phyloP scores from a whole-genome alignment of 1,140 invertebrate species.

The Drosophila nikananu region DNA sequence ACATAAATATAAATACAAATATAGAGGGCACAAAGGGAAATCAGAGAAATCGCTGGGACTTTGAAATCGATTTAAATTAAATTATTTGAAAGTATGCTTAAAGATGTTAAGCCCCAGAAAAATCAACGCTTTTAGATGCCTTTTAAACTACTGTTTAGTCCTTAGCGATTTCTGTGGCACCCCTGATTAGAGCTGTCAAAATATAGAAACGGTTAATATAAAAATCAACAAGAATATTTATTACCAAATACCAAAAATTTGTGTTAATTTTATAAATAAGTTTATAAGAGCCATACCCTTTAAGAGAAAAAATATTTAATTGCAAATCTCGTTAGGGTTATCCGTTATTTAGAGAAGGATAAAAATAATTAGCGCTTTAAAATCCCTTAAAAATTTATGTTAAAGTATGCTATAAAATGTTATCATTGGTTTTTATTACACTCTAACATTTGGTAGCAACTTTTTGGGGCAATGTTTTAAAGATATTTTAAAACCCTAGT shows the following conservation, averaged over 20 bases:
- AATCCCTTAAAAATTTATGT: not conserved
- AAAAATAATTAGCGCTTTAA: not conserved
- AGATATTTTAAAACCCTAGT: not conserved
- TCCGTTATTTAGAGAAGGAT: not conserved
- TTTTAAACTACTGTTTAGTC: not conserved
- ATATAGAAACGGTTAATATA: not conserved
- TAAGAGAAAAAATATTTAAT: not conserved
- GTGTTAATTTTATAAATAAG: not conserved
- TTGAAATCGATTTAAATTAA: not conserved
- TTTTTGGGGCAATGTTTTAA: not conserved
- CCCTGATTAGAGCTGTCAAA: not conserved
- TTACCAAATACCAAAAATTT: not conserved
- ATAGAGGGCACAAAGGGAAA: not conserved
- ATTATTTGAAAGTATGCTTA: not conserved
- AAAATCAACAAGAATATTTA: not conserved
- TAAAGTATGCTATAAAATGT: not conserved
- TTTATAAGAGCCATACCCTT: slow-evolving; percentile 2
- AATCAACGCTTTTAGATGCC: not conserved
- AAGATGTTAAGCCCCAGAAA: not conserved
- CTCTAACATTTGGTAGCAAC: not conserved
- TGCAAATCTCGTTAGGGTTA: not conserved
- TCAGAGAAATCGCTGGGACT: not conserved
- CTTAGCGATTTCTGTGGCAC: not conserved
- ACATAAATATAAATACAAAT: not conserved
- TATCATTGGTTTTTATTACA: not conserved